Evolutionary conservation across 2,113 vertebrate genomes (phyloP).

Genomic region (Sus scrofa): DNA sequence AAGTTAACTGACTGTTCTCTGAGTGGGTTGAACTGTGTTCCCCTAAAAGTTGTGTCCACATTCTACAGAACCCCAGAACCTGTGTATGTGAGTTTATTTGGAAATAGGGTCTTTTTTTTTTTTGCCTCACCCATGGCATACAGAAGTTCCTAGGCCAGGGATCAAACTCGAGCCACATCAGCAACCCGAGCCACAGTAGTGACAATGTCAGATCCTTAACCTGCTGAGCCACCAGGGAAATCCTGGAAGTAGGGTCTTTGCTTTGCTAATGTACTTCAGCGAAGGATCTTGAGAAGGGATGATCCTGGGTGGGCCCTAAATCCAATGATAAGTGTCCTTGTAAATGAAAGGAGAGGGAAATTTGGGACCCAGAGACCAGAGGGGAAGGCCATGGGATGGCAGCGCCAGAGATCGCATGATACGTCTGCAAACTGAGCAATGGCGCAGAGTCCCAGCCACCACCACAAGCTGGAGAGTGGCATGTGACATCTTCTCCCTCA

Average conservation of each 20-base stretch:
- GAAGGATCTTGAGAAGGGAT: background rate
- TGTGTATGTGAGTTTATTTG: background rate
- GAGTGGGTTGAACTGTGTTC: background rate
- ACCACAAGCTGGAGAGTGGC: background rate
- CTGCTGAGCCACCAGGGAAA: too few relatives aligned
- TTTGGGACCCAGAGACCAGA: background rate
- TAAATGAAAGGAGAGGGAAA: background rate
- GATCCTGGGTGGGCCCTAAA: background rate
- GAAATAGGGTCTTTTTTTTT: background rate
- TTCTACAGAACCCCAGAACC: background rate
- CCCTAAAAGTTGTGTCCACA: background rate
- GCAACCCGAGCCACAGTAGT: too few relatives aligned
- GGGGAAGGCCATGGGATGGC: background rate
- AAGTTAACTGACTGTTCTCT: background rate
- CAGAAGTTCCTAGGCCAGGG: too few relatives aligned
- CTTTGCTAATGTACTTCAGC: background rate
- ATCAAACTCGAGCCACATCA: too few relatives aligned
- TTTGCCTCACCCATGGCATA: too few relatives aligned
- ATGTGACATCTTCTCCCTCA: background rate
- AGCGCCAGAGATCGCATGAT: background rate
- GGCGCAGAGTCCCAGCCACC: accelerated
- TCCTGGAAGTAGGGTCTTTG: background rate
- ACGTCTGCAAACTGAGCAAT: background rate
- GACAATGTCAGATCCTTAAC: too few relatives aligned
- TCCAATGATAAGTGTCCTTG: background rate